Base-by-base conservation (phyloP, 2,113 vertebrate species). In the Lepisosteus oculatus region DNA sequence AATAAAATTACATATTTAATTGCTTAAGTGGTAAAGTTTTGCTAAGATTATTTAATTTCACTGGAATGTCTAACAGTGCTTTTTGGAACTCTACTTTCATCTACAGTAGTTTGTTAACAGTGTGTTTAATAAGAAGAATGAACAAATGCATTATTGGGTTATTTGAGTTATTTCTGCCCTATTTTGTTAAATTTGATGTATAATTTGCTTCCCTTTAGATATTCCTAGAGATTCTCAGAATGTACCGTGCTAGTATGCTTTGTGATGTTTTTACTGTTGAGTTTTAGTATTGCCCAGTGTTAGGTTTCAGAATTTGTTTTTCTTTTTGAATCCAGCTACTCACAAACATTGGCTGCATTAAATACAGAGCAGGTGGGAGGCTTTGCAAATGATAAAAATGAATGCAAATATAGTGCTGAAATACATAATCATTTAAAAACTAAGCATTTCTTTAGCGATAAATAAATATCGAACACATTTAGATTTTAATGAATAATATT, bases 221-320 rank as follows among this genome's bases (percentile, higher is more conserved):
- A 29, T 29, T 29, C 29, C 29, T 29, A 29, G 29, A 29, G 29
- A 29, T 1, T 29, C 29, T 29, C 29, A 29, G 29, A 29, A 29
- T 1, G 29, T 29, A 87, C 87, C 82, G 83, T 84, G 85, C 80
- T 87, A 85, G 54, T 63, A 4, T 12, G 9, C 41, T 9, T 13
- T 42, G 61, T 90, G 87, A 85, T 87, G 89, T 83, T 83, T 88
- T 89, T 84, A 87, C 90, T 91, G 90, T 92, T 81, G 82, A 74
- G 80, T 79, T 82, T 77, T 83, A 76, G 84, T 78, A 80, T 85
- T 84, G 78, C 73, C 70, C 72, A 81, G 57, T 71, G 78, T 68
- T 75, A 91, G 87, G 90, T 89, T 91, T 91, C 88, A 92, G 91
- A 93, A 90, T 90, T 80, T 29, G 29, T 87, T 87, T 86, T 88